phyloP scores from a whole-genome alignment of 1,140 invertebrate species.

The Planococcus citri region DNA sequence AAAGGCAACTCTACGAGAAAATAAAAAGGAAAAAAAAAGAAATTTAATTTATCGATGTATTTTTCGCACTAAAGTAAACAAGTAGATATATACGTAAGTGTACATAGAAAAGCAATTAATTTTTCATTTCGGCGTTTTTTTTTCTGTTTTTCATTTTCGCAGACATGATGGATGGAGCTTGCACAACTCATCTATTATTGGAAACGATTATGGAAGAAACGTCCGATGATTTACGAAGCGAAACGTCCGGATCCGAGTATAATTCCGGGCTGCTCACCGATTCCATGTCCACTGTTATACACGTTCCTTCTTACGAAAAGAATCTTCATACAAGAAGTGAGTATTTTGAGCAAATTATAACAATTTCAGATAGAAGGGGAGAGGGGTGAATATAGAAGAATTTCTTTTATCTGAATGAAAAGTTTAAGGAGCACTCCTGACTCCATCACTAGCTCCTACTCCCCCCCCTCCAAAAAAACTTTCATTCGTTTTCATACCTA shows the following conservation, averaged over 20 bases:
- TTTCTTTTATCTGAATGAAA: too few relatives aligned
- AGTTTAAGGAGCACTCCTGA: too few relatives aligned
- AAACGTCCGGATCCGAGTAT: slow-evolving; percentile 35
- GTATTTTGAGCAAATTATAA: too few relatives aligned
- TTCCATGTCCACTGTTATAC: slow-evolving; percentile 24
- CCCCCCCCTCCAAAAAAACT: too few relatives aligned
- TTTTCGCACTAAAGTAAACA: neutral
- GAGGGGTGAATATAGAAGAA: too few relatives aligned
- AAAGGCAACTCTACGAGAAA: too few relatives aligned
- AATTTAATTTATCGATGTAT: neutral
- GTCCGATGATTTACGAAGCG: slow-evolving; percentile 58
- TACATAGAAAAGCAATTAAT: neutral
- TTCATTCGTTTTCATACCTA: too few relatives aligned
- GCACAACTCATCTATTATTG: slow-evolving; percentile 45
- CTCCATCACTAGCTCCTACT: too few relatives aligned
- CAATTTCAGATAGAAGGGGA: neutral
- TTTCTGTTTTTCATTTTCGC: neutral
- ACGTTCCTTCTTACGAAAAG: slow-evolving; percentile 21
- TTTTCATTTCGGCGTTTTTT: neutral
- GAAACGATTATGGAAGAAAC: slow-evolving; percentile 66
- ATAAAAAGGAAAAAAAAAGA: neutral
- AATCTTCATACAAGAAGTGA: neutral
- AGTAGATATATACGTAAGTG: neutral
- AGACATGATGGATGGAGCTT: slow-evolving; percentile 29
- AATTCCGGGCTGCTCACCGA: neutral